These are phyloP conservation scores for Castor canadensis DNA, from an alignment of 2,113 vertebrate species.

Conservation along the genomic window DNA sequence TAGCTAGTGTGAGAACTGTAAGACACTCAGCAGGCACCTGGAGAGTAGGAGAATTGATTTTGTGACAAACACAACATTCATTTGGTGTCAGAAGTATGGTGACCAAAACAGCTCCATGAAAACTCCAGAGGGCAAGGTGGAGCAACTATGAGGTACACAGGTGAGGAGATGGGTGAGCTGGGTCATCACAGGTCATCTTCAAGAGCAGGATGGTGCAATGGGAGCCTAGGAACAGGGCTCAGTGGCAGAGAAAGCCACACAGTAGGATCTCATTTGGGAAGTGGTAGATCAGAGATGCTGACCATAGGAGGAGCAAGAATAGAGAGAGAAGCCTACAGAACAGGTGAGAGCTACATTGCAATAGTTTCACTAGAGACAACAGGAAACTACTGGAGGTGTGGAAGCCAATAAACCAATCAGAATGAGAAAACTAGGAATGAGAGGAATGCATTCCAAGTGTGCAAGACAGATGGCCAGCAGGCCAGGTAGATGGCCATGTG, in stretches of 20 bases:
- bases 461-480: neutral
- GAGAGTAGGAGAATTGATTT: neutral
- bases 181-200: neutral
- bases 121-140: neutral
- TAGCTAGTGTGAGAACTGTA: too few species aligned
- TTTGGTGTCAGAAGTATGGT: neutral
- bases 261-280: fast-evolving
- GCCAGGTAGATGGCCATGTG: neutral
- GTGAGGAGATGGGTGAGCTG: neutral
- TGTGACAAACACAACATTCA: too few species aligned
- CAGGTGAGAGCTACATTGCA: neutral
- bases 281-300: neutral
- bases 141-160: too few species aligned
- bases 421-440: neutral
- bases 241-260: neutral
- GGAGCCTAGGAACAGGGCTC: neutral
- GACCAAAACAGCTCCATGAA: neutral
- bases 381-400: neutral
- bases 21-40: neutral
- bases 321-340: neutral
- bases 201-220: fast-evolving
- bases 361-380: neutral
- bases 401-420: neutral
- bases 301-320: neutral
- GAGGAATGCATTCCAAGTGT: neutral